phyloP scores from a whole-genome alignment of 2,888 invertebrate genomes.

The Leptinotarsa haldemani region DNA sequence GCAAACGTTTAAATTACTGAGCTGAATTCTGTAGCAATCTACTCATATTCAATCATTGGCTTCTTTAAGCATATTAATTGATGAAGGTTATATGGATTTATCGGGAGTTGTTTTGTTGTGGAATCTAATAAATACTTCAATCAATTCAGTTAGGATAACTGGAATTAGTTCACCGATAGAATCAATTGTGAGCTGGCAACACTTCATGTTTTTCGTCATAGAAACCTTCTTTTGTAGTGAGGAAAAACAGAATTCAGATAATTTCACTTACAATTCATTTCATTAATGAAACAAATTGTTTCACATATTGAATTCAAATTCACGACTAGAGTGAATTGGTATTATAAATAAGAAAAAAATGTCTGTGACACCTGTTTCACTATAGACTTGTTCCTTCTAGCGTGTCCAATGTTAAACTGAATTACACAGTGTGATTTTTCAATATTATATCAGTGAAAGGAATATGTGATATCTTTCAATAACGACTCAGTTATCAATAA shows the following conservation, averaged over 20 bases:
- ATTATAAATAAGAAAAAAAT: no score
- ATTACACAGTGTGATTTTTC: no score
- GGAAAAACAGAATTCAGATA: no score
- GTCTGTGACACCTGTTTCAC: no score
- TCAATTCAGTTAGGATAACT: background rate
- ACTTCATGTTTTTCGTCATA: background rate
- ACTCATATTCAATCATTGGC: background rate
- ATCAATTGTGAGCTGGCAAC: background rate
- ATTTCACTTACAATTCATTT: background rate
- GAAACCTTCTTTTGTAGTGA: background rate
- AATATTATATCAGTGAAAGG: no score
- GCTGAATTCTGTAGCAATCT: background rate
- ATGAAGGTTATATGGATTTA: background rate
- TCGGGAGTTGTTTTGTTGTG: background rate
- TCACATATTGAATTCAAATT: no score
- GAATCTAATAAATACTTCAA: background rate
- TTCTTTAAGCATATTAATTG: background rate
- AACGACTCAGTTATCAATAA: no score
- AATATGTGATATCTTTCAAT: no score
- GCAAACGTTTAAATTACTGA: background rate
- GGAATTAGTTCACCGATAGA: background rate
- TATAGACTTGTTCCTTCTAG: no score
- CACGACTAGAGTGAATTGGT: no score
- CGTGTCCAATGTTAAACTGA: no score
- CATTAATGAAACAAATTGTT: background rate